phyloP scores from a whole-genome alignment of 1,140 invertebrate genomes.

The Charaxes varanes region DNA sequence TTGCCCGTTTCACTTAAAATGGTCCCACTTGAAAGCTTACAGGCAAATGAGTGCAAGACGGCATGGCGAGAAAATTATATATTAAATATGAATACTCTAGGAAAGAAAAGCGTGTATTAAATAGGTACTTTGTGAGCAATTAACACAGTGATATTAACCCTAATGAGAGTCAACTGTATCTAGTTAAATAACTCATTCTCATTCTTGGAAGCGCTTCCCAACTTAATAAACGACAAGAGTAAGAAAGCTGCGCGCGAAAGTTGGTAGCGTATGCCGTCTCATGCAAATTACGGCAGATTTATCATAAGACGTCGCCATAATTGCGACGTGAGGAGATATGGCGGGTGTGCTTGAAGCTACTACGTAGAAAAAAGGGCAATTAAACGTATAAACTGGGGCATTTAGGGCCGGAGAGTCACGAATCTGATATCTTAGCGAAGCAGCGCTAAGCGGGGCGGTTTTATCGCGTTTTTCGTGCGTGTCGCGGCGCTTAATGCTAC shows the following conservation, averaged over 20 bases:
- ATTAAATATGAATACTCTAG: too few relatives aligned
- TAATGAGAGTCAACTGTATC: slow-evolving; percentile 50
- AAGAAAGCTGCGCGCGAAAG: slow-evolving; percentile 67
- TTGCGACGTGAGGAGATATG: slow-evolving; percentile 73
- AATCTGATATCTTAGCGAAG: slow-evolving; percentile 38
- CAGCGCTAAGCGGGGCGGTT: slow-evolving; percentile 9
- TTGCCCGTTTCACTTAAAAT: slow-evolving; percentile 14
- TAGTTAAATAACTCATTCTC: slow-evolving; percentile 67
- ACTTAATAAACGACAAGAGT: slow-evolving; percentile 71
- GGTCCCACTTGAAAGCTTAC: slow-evolving; percentile 1
- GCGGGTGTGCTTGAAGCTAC: slow-evolving; percentile 57
- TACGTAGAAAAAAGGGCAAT: slow-evolving; percentile 70
- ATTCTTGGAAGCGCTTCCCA: slow-evolving; percentile 66
- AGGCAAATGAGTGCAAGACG: slow-evolving; percentile 22
- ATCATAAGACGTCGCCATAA: slow-evolving; percentile 73
- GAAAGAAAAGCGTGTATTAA: too few relatives aligned
- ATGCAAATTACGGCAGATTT: slow-evolving; percentile 74
- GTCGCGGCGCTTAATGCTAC: slow-evolving; percentile 18
- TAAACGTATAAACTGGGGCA: slow-evolving; percentile 70
- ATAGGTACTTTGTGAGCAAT: too few relatives aligned
- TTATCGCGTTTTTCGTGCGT: slow-evolving; percentile 31
- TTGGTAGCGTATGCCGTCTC: slow-evolving; percentile 73
- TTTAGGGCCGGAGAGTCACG: slow-evolving; percentile 57
- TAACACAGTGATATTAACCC: slow-evolving; percentile 23
- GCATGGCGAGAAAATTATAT: too few relatives aligned